phyloP scores from a whole-genome alignment of 2,113 vertebrate species.

The Arenaria interpres region DNA sequence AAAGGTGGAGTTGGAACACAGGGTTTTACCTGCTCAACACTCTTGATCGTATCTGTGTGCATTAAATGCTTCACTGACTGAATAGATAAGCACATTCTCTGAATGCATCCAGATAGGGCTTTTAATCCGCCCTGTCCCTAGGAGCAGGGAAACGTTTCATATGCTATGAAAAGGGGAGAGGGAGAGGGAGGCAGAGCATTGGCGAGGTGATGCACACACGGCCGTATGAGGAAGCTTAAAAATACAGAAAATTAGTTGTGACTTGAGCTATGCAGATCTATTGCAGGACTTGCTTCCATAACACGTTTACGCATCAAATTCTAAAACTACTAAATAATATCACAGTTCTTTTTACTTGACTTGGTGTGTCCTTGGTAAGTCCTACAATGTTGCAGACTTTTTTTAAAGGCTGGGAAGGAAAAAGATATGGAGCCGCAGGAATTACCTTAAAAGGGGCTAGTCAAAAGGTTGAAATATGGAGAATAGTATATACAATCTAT shows the following conservation, averaged over 20 bases:
- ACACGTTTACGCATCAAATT: fast-evolving
- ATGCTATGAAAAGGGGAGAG: not conserved
- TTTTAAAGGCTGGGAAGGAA: not conserved
- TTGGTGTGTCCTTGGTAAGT: not conserved
- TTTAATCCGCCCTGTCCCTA: no score
- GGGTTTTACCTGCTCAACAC: not conserved
- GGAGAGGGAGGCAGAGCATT: not conserved
- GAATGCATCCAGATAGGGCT: not conserved
- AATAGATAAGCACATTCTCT: not conserved
- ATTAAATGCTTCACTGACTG: not conserved
- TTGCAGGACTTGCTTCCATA: not conserved
- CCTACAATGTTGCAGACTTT: not conserved
- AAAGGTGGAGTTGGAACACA: not conserved
- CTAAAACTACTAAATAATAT: not conserved
- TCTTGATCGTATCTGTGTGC: not conserved
- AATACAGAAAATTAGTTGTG: not conserved
- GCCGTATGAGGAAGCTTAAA: not conserved
- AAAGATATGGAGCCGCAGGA: not conserved
- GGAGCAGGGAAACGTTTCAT: not conserved
- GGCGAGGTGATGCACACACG: not conserved
- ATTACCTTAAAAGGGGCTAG: not conserved
- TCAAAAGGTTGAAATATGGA: not conserved
- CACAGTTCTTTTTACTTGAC: not conserved
- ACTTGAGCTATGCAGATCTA: not conserved
- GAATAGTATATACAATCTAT: not conserved